Evolutionary conservation across 2,888 invertebrate species (phyloP), one percentile per base, ranked within the genome.

Genomic region (Ctena decussata): DNA sequence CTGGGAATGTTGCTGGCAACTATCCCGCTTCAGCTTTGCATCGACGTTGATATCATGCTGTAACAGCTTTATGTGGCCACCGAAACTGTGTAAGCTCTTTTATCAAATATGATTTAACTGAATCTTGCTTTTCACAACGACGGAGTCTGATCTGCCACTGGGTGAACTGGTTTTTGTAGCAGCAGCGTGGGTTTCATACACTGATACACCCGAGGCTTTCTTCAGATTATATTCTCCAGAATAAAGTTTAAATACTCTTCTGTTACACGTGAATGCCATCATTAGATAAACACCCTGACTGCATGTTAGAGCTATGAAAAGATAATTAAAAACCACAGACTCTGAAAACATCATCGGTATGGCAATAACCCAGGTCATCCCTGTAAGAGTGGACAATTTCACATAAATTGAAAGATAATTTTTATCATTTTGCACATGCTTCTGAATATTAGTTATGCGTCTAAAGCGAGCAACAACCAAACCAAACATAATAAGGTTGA

Each of bases 211-310:
- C 11, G 35, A 35, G 32, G 18, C 35, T 15, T 21, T 5, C 30
- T 35, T 65, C 35, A 35, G 3, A 32, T 35, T 35, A 27, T 30
- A 65, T 35, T 35, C 12, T 3, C 44, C 49, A 32, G 46, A 15
- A 53, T 57, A 75, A 15, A 75, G 35, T 27, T 57, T 30, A 11
- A 75, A 18, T 3, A 75, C 37, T 21, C 75, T 18, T n/a, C 21
- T 75, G 37, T 37, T 75, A 27, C 75, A 75, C 35, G 30, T 37
- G 32, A 75, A 75, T 60, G 75, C 75, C n/a, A 75, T 15, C 75
- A 75, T 75, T 1, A 75, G 15, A 18, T 53, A 75, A 35, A 57
- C 35, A 6, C 75, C 75, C 32, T 53, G 57, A 6, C 35, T 60
- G 24, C 32, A 18, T 18, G 44, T 53, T 5, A 75, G 60, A 27